These are phyloP conservation scores for Mythimna impura DNA, from an alignment of 2,888 invertebrate species.

Conservation along the genomic window DNA sequence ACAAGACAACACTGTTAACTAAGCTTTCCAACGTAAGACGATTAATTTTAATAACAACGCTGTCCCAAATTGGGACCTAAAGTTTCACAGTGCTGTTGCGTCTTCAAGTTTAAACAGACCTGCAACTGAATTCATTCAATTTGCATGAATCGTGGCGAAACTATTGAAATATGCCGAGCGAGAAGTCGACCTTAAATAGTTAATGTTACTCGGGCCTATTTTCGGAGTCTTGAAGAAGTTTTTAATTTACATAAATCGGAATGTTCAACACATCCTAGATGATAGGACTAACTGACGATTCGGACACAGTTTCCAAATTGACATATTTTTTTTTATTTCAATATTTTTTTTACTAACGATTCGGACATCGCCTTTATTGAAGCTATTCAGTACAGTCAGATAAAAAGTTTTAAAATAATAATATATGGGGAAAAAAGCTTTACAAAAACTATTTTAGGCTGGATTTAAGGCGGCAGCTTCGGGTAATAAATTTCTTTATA, in stretches of 20 bases:
- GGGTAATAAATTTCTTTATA: too few species aligned
- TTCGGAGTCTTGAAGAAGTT: neutral
- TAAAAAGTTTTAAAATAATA: too few species aligned
- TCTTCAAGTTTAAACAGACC: slow-evolving; percentile 13
- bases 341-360: too few species aligned
- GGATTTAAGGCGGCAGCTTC: too few species aligned
- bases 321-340: too few species aligned
- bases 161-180: slow-evolving; percentile 8
- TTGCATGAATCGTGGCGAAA: slow-evolving; percentile 31
- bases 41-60: slow-evolving; percentile 58
- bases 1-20: slow-evolving; percentile 40
- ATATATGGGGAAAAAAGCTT: too few species aligned
- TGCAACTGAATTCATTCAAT: slow-evolving; percentile 38
- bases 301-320: too few species aligned
- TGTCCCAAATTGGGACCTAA: slow-evolving; percentile 31
- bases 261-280: neutral
- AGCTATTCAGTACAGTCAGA: too few species aligned
- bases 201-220: neutral
- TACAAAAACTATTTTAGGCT: too few species aligned
- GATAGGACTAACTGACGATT: too few species aligned
- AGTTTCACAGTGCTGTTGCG: slow-evolving; percentile 38
- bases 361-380: too few species aligned
- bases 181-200: slow-evolving; percentile 7
- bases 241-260: slow-evolving; percentile 1
- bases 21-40: slow-evolving; percentile 46